A percentile compares a stretch with the other conserved stretches of the same genome.
phyloP scores from a whole-genome alignment of 2,113 vertebrate genomes.

The Aspidoscelis tigris region DNA sequence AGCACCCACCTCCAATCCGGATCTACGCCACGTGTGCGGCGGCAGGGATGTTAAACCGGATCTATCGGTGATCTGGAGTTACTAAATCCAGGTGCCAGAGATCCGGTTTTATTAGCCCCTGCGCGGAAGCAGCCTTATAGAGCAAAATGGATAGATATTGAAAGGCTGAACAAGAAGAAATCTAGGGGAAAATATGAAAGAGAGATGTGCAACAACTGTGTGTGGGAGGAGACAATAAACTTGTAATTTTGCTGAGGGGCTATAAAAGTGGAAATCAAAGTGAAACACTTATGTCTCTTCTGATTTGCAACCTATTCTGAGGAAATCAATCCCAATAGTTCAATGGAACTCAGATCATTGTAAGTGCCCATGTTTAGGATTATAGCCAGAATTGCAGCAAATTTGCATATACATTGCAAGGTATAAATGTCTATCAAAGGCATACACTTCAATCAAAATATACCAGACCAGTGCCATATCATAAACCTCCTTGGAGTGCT shows the following conservation, averaged over 20 bases:
- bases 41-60: too few relatives aligned
- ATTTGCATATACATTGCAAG: conserved; percentile 5
- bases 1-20: too few relatives aligned
- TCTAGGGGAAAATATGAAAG: too few relatives aligned
- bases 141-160: too few relatives aligned
- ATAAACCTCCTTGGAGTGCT: neutral
- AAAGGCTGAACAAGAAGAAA: too few relatives aligned
- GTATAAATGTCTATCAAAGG: neutral
- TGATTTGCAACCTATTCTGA: neutral
- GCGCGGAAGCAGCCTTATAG: too few relatives aligned
- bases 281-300: neutral
- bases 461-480: neutral
- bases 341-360: neutral
- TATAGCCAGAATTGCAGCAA: neutral
- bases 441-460: neutral
- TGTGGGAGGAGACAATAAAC: neutral
- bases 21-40: too few relatives aligned
- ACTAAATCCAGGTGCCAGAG: too few relatives aligned
- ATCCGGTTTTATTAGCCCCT: too few relatives aligned
- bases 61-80: too few relatives aligned
- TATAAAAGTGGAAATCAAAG: neutral
- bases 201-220: too few relatives aligned
- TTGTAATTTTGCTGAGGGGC: neutral
- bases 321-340: neutral
- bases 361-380: neutral